phyloP scores from a whole-genome alignment of 1,140 invertebrate species.

The Drosophila takahashii region DNA sequence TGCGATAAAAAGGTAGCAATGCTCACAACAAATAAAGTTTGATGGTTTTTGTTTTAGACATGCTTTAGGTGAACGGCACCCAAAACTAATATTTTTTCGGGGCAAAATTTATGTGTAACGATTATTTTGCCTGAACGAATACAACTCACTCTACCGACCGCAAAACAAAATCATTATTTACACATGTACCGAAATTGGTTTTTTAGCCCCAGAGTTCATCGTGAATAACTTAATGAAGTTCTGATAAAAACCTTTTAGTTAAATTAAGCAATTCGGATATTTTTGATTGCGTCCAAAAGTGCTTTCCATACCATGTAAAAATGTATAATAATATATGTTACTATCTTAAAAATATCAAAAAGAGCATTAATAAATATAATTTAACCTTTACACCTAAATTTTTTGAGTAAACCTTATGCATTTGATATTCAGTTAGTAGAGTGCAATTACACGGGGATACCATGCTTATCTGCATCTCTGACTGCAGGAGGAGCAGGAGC shows the following conservation, averaged over 20 bases:
- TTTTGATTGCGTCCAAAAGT: no score
- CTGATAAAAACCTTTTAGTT: background rate
- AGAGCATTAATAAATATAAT: no score
- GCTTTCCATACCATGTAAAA: no score
- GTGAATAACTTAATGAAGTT: background rate
- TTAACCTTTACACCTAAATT: no score
- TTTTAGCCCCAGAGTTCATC: constrained; percentile 5
- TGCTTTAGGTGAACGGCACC: constrained; percentile 29
- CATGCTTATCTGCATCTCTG: constrained; percentile 32
- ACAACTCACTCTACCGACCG: constrained; percentile 6
- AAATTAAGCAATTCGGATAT: no score
- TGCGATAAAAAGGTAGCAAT: background rate
- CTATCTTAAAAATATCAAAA: no score
- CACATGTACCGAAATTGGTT: constrained; percentile 50
- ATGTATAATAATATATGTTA: no score
- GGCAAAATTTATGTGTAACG: constrained; percentile 71
- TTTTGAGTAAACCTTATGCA: background rate
- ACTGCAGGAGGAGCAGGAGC: constrained; percentile 10
- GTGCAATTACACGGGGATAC: constrained; percentile 1
- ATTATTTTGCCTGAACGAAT: constrained; percentile 71
- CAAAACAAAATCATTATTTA: constrained; percentile 64
- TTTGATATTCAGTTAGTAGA: background rate
- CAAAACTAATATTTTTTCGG: constrained; percentile 41
- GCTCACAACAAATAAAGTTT: constrained; percentile 28
- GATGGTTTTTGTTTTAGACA: constrained; percentile 25